phyloP scores from a whole-genome alignment of 2,113 vertebrate species.

The Poeciliopsis turrubarensis region DNA sequence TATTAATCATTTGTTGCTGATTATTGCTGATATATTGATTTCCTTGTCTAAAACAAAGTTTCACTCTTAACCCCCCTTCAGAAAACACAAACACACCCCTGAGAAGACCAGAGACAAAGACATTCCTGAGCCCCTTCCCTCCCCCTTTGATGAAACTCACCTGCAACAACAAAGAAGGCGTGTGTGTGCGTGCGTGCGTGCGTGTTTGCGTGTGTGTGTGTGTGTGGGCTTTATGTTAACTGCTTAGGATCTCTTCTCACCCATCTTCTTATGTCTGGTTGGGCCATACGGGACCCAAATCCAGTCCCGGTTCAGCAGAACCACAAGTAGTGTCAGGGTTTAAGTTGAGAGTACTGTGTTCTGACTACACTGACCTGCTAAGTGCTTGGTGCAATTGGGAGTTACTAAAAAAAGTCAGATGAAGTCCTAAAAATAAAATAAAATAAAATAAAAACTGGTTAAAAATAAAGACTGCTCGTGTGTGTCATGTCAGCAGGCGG shows the following conservation, averaged over 20 bases:
- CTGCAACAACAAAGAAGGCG: constrained; percentile 1
- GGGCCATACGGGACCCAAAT: too few relatives aligned
- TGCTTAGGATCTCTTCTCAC: too few relatives aligned
- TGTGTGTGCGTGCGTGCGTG: constrained; percentile 27
- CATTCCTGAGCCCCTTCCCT: constrained; percentile 44
- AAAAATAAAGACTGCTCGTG: background rate
- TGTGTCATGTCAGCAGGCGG: background rate
- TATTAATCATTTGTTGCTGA: too few relatives aligned
- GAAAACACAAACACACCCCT: background rate
- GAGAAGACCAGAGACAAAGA: constrained; percentile 41
- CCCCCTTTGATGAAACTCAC: background rate
- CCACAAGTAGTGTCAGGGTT: too few relatives aligned
- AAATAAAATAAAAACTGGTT: background rate
- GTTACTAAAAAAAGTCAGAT: background rate
- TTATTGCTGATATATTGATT: too few relatives aligned
- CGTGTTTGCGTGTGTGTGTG: constrained; percentile 19
- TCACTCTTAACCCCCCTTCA: background rate
- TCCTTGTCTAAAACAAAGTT: background rate
- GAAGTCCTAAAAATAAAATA: background rate
- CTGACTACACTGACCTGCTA: background rate
- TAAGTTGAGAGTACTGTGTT: too few relatives aligned
- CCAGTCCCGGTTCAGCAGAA: too few relatives aligned
- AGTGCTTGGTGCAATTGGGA: background rate
- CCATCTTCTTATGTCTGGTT: too few relatives aligned
- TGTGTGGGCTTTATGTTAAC: constrained; percentile 4